phyloP scores from a whole-genome alignment of 2,113 vertebrate genomes.

The Alectura lathami region DNA sequence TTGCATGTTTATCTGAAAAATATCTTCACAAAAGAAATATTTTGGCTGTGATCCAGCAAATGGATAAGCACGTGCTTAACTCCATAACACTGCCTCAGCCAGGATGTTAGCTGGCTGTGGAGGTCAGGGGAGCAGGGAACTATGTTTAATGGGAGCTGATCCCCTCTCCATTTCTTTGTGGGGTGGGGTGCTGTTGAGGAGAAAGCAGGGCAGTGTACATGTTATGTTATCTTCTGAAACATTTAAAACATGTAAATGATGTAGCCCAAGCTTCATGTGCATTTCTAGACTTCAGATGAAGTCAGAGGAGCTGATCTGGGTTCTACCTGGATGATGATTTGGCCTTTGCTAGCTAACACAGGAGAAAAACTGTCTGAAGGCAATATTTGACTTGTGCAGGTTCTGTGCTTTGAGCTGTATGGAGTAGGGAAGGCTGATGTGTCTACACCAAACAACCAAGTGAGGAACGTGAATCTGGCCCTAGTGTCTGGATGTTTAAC shows the following conservation, averaged over 20 bases:
- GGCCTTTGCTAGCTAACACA: not conserved
- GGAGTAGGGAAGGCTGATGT: not conserved
- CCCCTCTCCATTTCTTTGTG: not conserved
- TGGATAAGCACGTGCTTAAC: not conserved
- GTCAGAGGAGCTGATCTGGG: not conserved
- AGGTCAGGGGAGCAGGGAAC: not conserved
- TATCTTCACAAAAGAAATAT: not conserved
- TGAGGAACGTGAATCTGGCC: accelerated
- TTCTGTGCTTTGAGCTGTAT: not conserved
- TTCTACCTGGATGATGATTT: not conserved
- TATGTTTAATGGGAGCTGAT: not conserved
- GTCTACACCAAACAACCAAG: not conserved
- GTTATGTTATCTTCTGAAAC: not conserved
- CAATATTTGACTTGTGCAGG: not conserved
- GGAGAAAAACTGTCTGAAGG: not conserved
- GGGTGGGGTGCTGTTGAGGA: not conserved
- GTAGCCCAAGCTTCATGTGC: accelerated
- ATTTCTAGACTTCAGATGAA: not conserved
- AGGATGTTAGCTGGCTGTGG: not conserved
- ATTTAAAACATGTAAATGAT: not conserved
- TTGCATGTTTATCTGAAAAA: not conserved
- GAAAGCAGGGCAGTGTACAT: not conserved
- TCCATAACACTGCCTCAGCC: not conserved
- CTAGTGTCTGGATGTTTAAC: not conserved
- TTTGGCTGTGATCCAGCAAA: not conserved